Evolutionary conservation across 2,113 vertebrate species (phyloP), one percentile per base, ranked within the genome.

Genomic region (Daubentonia madagascariensis): DNA sequence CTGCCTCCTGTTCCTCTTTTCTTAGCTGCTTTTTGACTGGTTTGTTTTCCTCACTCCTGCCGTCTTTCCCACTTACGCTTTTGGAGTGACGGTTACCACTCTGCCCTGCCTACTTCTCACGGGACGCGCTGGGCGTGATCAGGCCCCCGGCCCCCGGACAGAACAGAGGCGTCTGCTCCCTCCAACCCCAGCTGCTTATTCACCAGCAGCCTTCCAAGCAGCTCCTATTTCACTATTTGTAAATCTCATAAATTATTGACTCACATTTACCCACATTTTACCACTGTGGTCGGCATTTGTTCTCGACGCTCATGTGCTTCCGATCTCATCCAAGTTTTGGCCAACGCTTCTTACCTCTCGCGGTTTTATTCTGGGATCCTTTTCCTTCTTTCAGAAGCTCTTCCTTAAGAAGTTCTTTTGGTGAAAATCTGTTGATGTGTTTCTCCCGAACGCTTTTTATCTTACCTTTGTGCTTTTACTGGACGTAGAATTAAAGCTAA

Each of bases 181-280:
- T 50, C 5, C 9, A 50, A 30, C 32, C 32, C 16, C 14, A 52
- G 5, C 0, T 13, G 7, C 23, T 50, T 50, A 35, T 8, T 12
- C 3, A 16, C 12, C 52, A 45, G 0, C 67, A 52, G 17, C 12
- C 16, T n/a, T 79, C 57, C 20, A 23, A 40, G 8, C 3, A 37
- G 61, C 22, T 30, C 8, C 2, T 2, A 11, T 30, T 28, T 11
- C 40, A 43, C 17, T n/a, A 45, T 12, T 22, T 54, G 37, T 6
- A 45, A 37, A 22, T 11, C 10, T 76, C 4, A 17, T n/a, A 45
- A 20, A 43, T 30, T 13, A 22, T 48, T 37, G 17, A 18, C 1
- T 23, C 40, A n/a, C 0, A 0, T 2, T 52, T 12, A 10, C 0
- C 9, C 25, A 7, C 52, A 12, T 23, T 4, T n/a, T 32, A 37